Evolutionary conservation across 2,797 vertebrate species (phyloP).

Genomic region (Hoplostethus atlanticus): DNA sequence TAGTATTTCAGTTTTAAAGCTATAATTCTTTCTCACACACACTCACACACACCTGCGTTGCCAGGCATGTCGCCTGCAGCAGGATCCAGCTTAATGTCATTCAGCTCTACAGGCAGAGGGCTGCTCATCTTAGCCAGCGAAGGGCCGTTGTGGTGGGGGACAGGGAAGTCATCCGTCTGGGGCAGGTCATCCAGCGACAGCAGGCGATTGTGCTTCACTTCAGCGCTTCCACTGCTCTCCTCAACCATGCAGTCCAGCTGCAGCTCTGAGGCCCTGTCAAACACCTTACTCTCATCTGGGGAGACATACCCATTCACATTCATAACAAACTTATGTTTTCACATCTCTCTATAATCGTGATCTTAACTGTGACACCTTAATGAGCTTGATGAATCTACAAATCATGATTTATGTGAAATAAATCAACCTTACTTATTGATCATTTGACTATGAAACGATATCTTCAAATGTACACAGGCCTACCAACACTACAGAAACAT

Average conservation of each 20-base stretch:
- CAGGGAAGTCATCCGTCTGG: conserved; percentile 44
- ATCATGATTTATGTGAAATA: too few relatives aligned
- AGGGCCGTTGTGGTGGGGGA: conserved; percentile 64
- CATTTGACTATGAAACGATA: too few relatives aligned
- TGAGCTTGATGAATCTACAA: too few relatives aligned
- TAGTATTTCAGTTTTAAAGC: not conserved
- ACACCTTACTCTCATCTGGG: conserved; percentile 83
- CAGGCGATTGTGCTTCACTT: conserved; percentile 78
- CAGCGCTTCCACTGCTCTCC: conserved; percentile 66
- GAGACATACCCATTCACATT: conserved; percentile 5
- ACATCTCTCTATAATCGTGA: conserved; percentile 2
- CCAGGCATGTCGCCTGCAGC: conserved; percentile 70
- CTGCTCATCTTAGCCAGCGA: conserved; percentile 75
- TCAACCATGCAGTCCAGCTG: conserved; percentile 81
- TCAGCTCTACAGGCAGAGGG: conserved; percentile 74
- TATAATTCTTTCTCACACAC: conserved; percentile 28
- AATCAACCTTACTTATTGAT: too few relatives aligned
- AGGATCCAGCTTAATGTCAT: conserved; percentile 79
- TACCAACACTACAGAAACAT: too few relatives aligned
- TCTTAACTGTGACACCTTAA: conserved; percentile 1
- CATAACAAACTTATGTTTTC: not conserved
- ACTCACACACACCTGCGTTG: conserved; percentile 56
- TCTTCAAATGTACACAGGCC: too few relatives aligned
- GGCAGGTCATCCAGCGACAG: conserved; percentile 59
- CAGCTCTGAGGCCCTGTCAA: conserved; percentile 75